Base-by-base conservation (phyloP, 2,113 vertebrate species). In the Lipophrys pholis region DNA sequence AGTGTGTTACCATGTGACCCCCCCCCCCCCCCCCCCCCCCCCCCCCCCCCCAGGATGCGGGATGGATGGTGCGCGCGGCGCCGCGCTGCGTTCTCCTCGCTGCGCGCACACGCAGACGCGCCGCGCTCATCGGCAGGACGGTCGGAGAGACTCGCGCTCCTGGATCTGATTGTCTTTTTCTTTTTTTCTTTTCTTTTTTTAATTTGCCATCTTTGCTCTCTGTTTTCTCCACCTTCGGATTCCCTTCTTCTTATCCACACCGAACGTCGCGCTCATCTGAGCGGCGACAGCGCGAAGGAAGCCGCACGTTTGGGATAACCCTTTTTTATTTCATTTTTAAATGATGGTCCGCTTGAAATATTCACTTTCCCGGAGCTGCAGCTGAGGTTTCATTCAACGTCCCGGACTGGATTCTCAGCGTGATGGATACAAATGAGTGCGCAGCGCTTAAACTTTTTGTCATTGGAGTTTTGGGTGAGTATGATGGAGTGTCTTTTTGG, bases 381-480 rank as follows among this genome's bases (percentile, higher is more conserved):
- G 84, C 85, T 87, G 85, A 92, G 75, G 12, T 88, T 88, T 81
- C 74, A 67, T 45, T 62, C 65, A 41, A 53, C 63, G 76, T 69
- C 61, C 12, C 21, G 21, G 76, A 61, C 67, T 65, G 76, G 72
- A 73, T 81, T 60, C 69, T 72, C 78, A 69, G 73, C 81, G 83
- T 82, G 86, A 93, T 93, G 92, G 91, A 92, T 85, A 78, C 80
- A 78, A 83, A 90, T 78, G 82, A 70, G 55, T 52, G 71, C 42
- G 58, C 71, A n/a, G 74, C 76, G 12, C 57, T 90, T 45, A 91
- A 93, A 92, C 90, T 93, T 91, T 92, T 91, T 62, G 39, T 86
- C 39, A 58, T 91, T 17, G 89, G 85, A 40, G 55, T 92, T 81
- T 67, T 93, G 54, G 89, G 92, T 93, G 70, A 92, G 92, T 92